Base-by-base conservation (phyloP, 2,113 vertebrate species). In the Tetraodon nigroviridis region DNA sequence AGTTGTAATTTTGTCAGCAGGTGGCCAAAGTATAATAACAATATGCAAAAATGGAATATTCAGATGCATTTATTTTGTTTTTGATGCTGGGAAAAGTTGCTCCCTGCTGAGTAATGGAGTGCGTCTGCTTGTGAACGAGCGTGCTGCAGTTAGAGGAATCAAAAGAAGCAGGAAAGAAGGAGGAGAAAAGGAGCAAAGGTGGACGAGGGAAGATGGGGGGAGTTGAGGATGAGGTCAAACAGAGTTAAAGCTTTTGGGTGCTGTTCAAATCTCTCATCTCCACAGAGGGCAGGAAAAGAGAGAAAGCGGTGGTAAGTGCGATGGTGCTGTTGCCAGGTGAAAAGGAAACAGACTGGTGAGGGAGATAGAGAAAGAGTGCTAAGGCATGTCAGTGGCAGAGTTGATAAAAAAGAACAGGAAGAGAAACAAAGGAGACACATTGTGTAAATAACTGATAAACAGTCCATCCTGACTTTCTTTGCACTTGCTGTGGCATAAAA, bases 221-320 rank as follows among this genome's bases (percentile, higher is more conserved):
- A 55, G 52, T 32, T 66, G 59, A 73, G 44, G 41, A 51, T 45
- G 69, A 74, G 88, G 86, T 91, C 89, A 89, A 40, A 52, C 17
- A 59, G 79, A 90, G 89, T 85, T 90, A 84, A 87, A 75, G 75
- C 62, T 54, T 75, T 60, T 75, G 72, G 84, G 78, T 75, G 82
- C 64, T 45, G 51, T 45, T 80, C 58, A 76, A 79, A 76, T 72
- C 58, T 58, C 20, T 41, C 49, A 21, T 66, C 56, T 51, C 24
- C 73, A 81, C 82, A 79, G 81, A 71, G 64, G 64, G 54, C 73
- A 86, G 80, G 77, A 82, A 79, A 82, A 79, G 72, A 68, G 42
- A 75, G 61, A 73, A 55, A 63, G 59, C 55, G 57, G 57, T 24
- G 41, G 45, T 56, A 55, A 67, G 60, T 19, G 59, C 18, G 51